These are phyloP conservation scores for Parazoanthus atlanticus DNA, from an alignment of 92 coral and sea anemone genomes.

Conservation along the genomic window DNA sequence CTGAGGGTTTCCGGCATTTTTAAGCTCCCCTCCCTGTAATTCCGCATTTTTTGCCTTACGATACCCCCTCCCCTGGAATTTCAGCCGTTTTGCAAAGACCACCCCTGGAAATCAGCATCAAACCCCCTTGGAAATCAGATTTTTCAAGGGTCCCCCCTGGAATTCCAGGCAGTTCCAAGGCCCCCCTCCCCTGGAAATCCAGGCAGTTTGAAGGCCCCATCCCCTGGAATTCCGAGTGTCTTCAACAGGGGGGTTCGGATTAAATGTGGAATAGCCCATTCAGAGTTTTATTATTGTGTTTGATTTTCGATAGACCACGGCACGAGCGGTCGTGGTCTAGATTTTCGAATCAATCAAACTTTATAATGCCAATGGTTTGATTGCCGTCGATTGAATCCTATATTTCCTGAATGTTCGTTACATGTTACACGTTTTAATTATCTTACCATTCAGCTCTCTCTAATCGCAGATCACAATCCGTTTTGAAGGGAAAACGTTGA, in stretches of 20 bases:
- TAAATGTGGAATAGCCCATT: constrained; percentile 4
- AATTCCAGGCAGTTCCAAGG: constrained; percentile 8
- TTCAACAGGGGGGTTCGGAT: not conserved
- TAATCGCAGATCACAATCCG: constrained; percentile 45
- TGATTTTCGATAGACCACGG: not conserved
- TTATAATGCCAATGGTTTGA: constrained; percentile 18
- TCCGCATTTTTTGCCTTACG: not conserved
- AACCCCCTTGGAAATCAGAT: not conserved
- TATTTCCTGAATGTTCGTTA: constrained; percentile 10
- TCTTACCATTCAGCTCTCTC: constrained; percentile 54
- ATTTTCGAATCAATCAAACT: not conserved
- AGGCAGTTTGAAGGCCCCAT: not conserved
- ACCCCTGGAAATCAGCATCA: not conserved
- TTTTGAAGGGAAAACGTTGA: constrained; percentile 28
- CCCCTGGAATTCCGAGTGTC: not conserved
- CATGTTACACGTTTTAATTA: constrained; percentile 23
- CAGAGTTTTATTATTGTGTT: constrained; percentile 9
- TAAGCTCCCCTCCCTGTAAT: constrained; percentile 1
- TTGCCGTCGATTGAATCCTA: constrained; percentile 15
- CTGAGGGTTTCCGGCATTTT: not conserved
- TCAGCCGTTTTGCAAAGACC: not conserved
- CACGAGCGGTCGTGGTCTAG: constrained; percentile 20
- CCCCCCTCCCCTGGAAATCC: constrained; percentile 12
- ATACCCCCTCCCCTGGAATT: not conserved
- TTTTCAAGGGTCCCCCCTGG: constrained; percentile 13